A percentile compares a stretch with the other conserved stretches of the same genome.
phyloP scores from a whole-genome alignment of 2,888 invertebrate genomes.

The Cistogaster globosa region DNA sequence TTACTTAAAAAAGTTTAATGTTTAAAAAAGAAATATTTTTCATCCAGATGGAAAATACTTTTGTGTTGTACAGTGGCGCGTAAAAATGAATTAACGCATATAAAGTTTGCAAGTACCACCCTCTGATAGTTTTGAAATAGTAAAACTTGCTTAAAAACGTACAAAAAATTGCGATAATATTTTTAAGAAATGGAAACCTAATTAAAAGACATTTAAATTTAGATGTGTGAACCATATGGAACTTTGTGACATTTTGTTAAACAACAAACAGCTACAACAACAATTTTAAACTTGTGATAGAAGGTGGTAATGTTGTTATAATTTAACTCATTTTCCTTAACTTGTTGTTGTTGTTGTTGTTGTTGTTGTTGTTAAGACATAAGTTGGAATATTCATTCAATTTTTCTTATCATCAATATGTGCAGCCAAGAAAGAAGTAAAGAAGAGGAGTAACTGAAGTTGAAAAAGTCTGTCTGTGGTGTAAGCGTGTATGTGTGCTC shows the following conservation, averaged over 20 bases:
- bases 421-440: conserved; percentile 45
- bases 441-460: conserved; percentile 24
- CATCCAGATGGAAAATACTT: background rate
- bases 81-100: conserved; percentile 45
- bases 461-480: conserved; percentile 21
- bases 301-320: conserved; percentile 64
- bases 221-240: conserved; percentile 64
- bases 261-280: conserved; percentile 28
- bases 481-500: background rate
- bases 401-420: conserved; percentile 58
- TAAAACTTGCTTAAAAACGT: conserved; percentile 38
- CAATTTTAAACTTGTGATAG: background rate
- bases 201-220: conserved; percentile 53
- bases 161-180: conserved; percentile 60
- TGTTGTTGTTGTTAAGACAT: background rate
- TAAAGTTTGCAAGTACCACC: conserved; percentile 49
- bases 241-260: conserved; percentile 50
- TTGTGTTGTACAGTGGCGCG: conserved; percentile 14
- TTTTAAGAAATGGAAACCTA: conserved; percentile 43
- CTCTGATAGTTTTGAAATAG: conserved; percentile 37
- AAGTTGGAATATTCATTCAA: conserved; percentile 27
- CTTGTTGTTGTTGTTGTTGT: conserved; percentile 4
- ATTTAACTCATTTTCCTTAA: conserved; percentile 38
- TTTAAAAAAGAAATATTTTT: too few relatives aligned
- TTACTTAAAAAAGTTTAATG: too few relatives aligned